Conservation (phyloP, 1,140 invertebrate genomes). For the Diabrotica virgifera region DNA sequence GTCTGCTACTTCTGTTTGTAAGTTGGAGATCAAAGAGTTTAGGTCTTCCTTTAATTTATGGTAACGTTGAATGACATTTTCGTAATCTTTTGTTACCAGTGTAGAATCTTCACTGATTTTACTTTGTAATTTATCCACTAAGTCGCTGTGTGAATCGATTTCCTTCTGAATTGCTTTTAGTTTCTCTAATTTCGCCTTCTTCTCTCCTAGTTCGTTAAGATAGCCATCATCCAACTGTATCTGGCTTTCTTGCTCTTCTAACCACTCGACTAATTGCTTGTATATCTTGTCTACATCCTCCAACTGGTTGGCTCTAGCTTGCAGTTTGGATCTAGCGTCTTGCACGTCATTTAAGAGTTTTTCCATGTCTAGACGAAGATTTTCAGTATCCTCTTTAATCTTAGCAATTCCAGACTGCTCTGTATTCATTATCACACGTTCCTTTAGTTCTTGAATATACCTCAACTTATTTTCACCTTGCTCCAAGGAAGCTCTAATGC, state of each 20-base stretch:
- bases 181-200: conserved; percentile 82
- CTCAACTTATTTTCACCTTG: conserved; percentile 88
- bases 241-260: conserved; percentile 83
- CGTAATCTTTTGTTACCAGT: conserved; percentile 65
- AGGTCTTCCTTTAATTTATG: conserved; percentile 65
- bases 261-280: conserved; percentile 76
- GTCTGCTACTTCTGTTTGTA: conserved; percentile 79
- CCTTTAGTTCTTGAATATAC: conserved; percentile 86
- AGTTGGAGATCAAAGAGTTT: conserved; percentile 58
- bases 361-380: conserved; percentile 83
- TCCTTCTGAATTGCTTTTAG: conserved; percentile 75
- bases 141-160: conserved; percentile 70
- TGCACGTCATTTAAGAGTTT: conserved; percentile 77
- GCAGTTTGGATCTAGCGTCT: conserved; percentile 70
- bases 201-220: conserved; percentile 84
- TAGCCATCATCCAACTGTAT: conserved; percentile 67
- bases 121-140: conserved; percentile 68
- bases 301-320: conserved; percentile 67
- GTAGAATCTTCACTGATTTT: conserved; percentile 64
- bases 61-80: conserved; percentile 67
- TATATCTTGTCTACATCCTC: conserved; percentile 82
- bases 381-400: conserved; percentile 87
- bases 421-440: conserved; percentile 88
- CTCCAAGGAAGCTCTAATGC: conserved; percentile 79
- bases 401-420: conserved; percentile 80